These are phyloP conservation scores for Eulemur albifrons DNA, from an alignment of 2,797 vertebrate species.

Conservation along the genomic window DNA sequence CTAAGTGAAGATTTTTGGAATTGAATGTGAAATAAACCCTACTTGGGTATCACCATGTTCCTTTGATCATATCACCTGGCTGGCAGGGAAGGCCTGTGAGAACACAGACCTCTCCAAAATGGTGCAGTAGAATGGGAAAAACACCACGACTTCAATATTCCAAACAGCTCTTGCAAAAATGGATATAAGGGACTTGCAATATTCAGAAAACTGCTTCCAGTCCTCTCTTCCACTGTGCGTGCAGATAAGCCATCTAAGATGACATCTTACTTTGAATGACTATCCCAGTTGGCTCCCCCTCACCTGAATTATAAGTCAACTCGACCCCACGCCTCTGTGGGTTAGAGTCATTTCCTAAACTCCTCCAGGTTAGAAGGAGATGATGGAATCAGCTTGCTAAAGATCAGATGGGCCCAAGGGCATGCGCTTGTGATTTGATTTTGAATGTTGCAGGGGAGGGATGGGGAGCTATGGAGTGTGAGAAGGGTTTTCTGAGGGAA, in stretches of 20 bases:
- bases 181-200: background rate
- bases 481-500: slow-evolving; percentile 40
- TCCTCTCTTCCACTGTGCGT: background rate
- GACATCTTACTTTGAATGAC: slow-evolving; percentile 5
- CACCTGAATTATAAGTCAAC: slow-evolving; percentile 33
- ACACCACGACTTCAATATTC: background rate
- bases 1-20: background rate
- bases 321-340: background rate
- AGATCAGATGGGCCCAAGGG: slow-evolving; percentile 42
- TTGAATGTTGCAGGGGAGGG: slow-evolving; percentile 33
- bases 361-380: slow-evolving; percentile 10
- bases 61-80: background rate
- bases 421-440: slow-evolving; percentile 1
- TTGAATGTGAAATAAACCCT: background rate
- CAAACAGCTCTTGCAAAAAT: background rate
- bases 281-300: background rate
- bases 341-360: slow-evolving; percentile 53
- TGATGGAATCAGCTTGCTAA: slow-evolving; percentile 39
- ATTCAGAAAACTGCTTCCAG: background rate
- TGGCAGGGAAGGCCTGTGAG: background rate
- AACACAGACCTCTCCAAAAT: background rate
- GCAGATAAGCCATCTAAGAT: background rate
- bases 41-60: background rate
- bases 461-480: background rate
- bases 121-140: background rate